Percentiles rank a stretch among this genome's conserved stretches.
phyloP scores from a whole-genome alignment of 2,888 invertebrate genomes.

The Polydrusus tereticollis region DNA sequence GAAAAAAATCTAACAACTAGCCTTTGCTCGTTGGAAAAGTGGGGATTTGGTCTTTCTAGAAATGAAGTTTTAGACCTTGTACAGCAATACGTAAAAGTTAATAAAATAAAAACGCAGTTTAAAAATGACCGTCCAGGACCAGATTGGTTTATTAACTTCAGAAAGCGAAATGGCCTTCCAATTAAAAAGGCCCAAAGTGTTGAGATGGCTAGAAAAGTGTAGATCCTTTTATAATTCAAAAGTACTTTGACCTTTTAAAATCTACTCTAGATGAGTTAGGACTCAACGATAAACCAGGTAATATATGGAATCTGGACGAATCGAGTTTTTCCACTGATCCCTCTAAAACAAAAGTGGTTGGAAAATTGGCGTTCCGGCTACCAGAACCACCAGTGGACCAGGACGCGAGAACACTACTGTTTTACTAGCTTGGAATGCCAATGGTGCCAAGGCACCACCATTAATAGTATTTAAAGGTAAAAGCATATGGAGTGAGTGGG shows the following conservation, averaged over 20 bases:
- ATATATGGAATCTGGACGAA: slow-evolving; percentile 53
- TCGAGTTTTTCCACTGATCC: slow-evolving; percentile 43
- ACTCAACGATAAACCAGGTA: slow-evolving; percentile 24
- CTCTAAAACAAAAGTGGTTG: slow-evolving; percentile 49
- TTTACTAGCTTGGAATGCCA: slow-evolving; percentile 53
- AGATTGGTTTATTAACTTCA: slow-evolving; percentile 27
- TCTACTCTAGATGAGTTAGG: slow-evolving; percentile 5
- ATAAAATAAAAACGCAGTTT: slow-evolving; percentile 14
- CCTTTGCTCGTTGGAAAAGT: slow-evolving; percentile 21
- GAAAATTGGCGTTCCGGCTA: slow-evolving; percentile 9
- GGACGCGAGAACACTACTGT: slow-evolving; percentile 52
- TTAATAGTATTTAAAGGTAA: slow-evolving; percentile 5
- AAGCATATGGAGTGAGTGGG: neutral
- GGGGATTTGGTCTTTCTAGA: slow-evolving; percentile 18
- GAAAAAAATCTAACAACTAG: slow-evolving; percentile 11
- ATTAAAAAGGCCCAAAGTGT: slow-evolving; percentile 30
- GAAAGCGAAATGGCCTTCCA: slow-evolving; percentile 15
- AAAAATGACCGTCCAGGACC: slow-evolving; percentile 18
- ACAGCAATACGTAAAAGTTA: slow-evolving; percentile 18
- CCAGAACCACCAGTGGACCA: slow-evolving; percentile 18
- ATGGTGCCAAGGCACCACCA: slow-evolving; percentile 56
- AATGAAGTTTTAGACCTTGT: slow-evolving; percentile 16
- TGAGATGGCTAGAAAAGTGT: slow-evolving; percentile 22
- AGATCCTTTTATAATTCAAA: slow-evolving; percentile 29
- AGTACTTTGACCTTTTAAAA: slow-evolving; percentile 25